Percentiles rank a stretch among this genome's conserved stretches.
Evolutionary conservation across 2,797 vertebrate genomes (phyloP).

Genomic region (Austrolebias charrua): DNA sequence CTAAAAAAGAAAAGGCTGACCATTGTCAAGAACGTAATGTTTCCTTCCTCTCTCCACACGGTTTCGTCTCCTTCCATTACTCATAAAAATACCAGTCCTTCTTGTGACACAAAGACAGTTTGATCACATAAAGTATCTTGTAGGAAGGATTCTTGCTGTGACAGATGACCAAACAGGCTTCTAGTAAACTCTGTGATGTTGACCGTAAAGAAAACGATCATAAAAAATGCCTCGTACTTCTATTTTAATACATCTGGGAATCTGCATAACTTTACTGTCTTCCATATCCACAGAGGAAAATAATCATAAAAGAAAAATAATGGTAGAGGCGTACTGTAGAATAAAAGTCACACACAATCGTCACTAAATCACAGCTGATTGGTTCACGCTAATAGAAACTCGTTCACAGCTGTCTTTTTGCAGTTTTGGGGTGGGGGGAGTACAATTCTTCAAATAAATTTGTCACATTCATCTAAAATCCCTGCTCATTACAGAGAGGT

Average conservation of each 20-base stretch:
- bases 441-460: conserved; percentile 3
- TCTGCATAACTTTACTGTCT: conserved; percentile 32
- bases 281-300: conserved; percentile 42
- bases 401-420: neutral
- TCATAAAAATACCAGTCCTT: conserved; percentile 30
- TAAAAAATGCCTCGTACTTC: conserved; percentile 42
- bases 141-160: conserved; percentile 13
- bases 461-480: conserved; percentile 4
- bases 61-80: conserved; percentile 42
- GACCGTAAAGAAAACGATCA: conserved; percentile 49
- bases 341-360: conserved; percentile 46
- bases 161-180: conserved; percentile 33
- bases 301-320: conserved; percentile 60
- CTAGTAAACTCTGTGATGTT: conserved; percentile 28
- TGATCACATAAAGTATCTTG: conserved; percentile 6
- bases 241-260: conserved; percentile 62
- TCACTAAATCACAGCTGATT: conserved; percentile 16
- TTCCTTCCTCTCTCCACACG: conserved; percentile 32
- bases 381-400: neutral
- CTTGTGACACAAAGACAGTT: neutral
- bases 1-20: conserved; percentile 27
- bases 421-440: neutral
- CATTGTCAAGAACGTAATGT: conserved; percentile 44
- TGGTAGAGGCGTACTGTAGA: conserved; percentile 36
- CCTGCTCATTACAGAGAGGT: conserved; percentile 43